Base-by-base conservation (phyloP, 2,113 vertebrate genomes). In the Syngnathus scovelli region DNA sequence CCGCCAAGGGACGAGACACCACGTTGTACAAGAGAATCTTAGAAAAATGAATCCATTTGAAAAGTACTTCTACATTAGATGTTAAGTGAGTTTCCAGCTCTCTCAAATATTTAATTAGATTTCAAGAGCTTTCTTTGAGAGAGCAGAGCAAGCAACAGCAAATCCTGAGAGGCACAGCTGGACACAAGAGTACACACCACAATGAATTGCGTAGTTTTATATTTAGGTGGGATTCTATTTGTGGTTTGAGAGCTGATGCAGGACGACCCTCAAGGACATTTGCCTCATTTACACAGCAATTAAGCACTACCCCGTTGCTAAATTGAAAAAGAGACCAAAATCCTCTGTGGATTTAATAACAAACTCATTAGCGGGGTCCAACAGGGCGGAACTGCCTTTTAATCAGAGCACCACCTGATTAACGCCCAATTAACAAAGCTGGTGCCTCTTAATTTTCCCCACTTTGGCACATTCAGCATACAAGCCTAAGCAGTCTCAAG, bases 341-440 rank as follows among this genome's bases (percentile, higher is more conserved):
- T 85, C 79, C 86, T 87, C 87, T 68, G 82, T 81, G 84, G 88
- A 90, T 91, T 89, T 90, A 91, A 91, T 91, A 90, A 89, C 85
- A 88, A 90, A 90, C 87, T 89, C 88, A 91, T 91, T 91, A 92
- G 76, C 79, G 80, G 82, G 69, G 65, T 83, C 88, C 88, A 90
- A 90, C 86, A 89, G 88, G 86, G 86, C 67, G 78, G 85, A 91
- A 91, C 87, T 87, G 86, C 83, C 84, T 89, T 90, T 90, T 91
- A 91, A 91, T 92, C 91, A 91, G 90, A 89, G 85, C 89, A 87
- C 85, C 86, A 89, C 86, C 88, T 90, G 89, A 92, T 90, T 92
- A 91, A 89, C 85, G 79, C 85, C 83, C 87, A 91, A 90, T 90
- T 91, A 90, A 85, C 85, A 84, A 72, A 84, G 80, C 75, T 75